Conservation (phyloP, 1,140 invertebrate genomes). For the Calephelis virginiensis region DNA sequence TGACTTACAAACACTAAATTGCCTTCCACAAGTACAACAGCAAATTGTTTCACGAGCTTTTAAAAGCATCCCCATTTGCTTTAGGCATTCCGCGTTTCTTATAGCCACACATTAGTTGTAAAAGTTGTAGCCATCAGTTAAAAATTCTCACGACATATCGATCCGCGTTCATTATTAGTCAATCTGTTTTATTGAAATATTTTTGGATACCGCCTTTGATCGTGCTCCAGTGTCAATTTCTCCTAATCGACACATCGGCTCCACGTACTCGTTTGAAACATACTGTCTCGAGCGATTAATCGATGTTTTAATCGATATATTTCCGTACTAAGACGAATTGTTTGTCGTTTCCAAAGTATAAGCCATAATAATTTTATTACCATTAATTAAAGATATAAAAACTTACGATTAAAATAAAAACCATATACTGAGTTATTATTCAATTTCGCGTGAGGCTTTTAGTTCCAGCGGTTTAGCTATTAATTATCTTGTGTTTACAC, state of each 20-base stretch:
- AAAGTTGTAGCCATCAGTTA: constrained; percentile 62
- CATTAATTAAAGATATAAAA: constrained; percentile 35
- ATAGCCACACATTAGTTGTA: constrained; percentile 57
- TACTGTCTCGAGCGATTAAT: constrained; percentile 39
- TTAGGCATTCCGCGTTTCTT: constrained; percentile 25
- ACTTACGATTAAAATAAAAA: constrained; percentile 28
- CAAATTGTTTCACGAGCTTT: too few relatives aligned
- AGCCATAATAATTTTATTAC: constrained; percentile 12
- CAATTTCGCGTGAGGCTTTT: constrained; percentile 7
- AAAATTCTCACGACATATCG: constrained; percentile 72
- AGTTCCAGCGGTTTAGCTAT: constrained; percentile 3
- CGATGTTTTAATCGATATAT: constrained; percentile 38
- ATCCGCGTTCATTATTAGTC: constrained; percentile 68
- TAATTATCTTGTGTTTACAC: constrained; percentile 6
- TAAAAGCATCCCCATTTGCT: too few relatives aligned
- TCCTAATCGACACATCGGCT: constrained; percentile 43
- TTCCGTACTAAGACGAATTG: constrained; percentile 40
- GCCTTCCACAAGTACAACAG: too few relatives aligned
- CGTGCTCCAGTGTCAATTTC: constrained; percentile 58
- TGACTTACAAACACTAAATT: too few relatives aligned
- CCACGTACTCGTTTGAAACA: constrained; percentile 29
- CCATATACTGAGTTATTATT: constrained; percentile 14
- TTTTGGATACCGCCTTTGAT: constrained; percentile 61
- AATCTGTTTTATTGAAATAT: constrained; percentile 72
- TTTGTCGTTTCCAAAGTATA: constrained; percentile 27